phyloP scores from a whole-genome alignment of 53 echinoderm and acorn worm genomes.

The Glandiceps talaboti region DNA sequence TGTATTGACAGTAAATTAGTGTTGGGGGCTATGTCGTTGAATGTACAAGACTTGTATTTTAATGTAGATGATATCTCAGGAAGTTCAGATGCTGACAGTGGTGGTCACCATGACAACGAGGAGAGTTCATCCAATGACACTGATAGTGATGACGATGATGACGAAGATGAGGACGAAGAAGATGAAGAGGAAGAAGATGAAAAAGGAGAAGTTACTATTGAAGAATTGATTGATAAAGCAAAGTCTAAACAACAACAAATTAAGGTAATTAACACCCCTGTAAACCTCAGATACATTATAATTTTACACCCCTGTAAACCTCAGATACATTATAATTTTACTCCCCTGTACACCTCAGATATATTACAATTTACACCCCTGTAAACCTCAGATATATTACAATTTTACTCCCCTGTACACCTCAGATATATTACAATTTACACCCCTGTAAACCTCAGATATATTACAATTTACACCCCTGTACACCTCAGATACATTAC shows the following conservation, averaged over 20 bases:
- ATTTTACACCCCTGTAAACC: not conserved
- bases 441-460: no score
- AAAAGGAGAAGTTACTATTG: constrained; percentile 29
- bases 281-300: no score
- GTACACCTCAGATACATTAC: no score
- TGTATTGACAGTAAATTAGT: no score
- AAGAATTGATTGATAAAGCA: constrained; percentile 60
- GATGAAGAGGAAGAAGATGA: constrained; percentile 17
- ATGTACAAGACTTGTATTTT: no score
- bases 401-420: no score
- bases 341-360: no score
- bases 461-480: no score
- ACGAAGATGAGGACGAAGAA: constrained; percentile 19
- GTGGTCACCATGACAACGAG: constrained; percentile 26
- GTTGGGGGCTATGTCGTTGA: no score
- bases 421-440: no score
- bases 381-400: no score
- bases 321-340: not conserved
- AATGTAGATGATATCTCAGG: not conserved
- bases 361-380: no score
- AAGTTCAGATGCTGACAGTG: constrained; percentile 18
- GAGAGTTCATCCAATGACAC: not conserved
- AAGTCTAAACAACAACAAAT: constrained; percentile 21
- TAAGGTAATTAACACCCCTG: constrained; percentile 7
- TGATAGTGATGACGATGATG: constrained; percentile 16